Base-by-base conservation (phyloP, 2,113 vertebrate genomes). In the Ictalurus furcatus region DNA sequence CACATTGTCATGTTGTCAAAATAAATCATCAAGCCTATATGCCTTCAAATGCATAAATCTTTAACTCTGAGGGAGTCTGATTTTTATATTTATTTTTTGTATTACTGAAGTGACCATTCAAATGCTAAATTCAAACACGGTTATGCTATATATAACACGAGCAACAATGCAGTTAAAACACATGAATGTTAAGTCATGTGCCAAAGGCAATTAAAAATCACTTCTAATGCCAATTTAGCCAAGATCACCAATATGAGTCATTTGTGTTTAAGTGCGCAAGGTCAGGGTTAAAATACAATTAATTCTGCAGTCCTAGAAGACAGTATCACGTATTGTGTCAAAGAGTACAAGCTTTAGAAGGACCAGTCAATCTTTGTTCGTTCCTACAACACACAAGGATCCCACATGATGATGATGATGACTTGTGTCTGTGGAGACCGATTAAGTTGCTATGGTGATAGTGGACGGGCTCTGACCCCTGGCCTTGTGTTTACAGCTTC, bases 361-460 rank as follows among this genome's bases (percentile, higher is more conserved):
- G 40, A 25, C 13, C 48, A 59, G 23, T 34, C 63, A 54, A 13
- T 19, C 12, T 80, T 76, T 34, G n/a, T 59, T 40, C 34, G 23
- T 44, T 63, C 9, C 48, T 34, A 61, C 25, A 63, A 34, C 34
- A 19, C 13, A 4, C 30, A 19, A 84, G 67, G 40, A 78, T 78
- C 37, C 8, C 25, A 73, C 28, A 56, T 83, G 52, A 84, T 74
- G 7, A 17, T 59, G 44, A 48, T 48, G 44, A 48, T 44, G 44
- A 44, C 28, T 30, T 83, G 69, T 74, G 30, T 74, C 52, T 81
- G 30, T 83, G 19, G 79, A 78, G 71, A 78, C 44, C 23, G 84
- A 56, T 54, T 44, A 52, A 25, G 95, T 93, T 95, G 95, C 94
- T 95, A 97, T 97, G 96, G 96, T 96, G 94, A 90, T 69, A 9